Conservation (phyloP, 2,888 invertebrate genomes). For the Laspeyria flexula region DNA sequence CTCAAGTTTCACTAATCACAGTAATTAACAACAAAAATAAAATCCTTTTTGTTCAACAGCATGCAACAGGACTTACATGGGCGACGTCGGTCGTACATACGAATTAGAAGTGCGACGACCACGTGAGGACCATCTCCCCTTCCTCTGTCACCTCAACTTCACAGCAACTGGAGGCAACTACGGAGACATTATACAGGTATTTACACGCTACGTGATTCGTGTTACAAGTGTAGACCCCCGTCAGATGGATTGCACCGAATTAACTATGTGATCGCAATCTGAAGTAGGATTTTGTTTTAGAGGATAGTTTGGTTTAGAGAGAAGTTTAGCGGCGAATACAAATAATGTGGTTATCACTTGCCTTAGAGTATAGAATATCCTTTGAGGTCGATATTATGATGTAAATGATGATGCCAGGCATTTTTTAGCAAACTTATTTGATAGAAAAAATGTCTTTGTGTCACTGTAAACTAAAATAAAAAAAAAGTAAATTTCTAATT, state of each 20-base stretch:
- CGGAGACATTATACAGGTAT: conserved; percentile 64
- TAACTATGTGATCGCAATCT: conserved; percentile 45
- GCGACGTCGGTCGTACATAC: conserved; percentile 92
- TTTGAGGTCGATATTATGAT: too few relatives aligned
- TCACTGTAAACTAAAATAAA: too few relatives aligned
- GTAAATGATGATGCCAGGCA: too few relatives aligned
- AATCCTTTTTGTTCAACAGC: conserved; percentile 83
- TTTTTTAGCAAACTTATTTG: too few relatives aligned
- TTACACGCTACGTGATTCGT: conserved; percentile 41
- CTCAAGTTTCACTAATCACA: not conserved
- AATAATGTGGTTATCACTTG: too few relatives aligned
- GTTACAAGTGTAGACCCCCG: conserved; percentile 29
- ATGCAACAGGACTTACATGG: conserved; percentile 94
- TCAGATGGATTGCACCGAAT: conserved; percentile 36
- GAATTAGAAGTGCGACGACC: conserved; percentile 92
- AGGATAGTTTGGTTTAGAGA: conserved; percentile 1
- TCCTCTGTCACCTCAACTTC: conserved; percentile 93
- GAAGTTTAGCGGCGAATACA: not conserved
- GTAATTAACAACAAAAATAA: not conserved
- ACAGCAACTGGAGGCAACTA: conserved; percentile 91
- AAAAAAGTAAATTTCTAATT: too few relatives aligned
- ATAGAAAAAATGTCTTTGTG: too few relatives aligned
- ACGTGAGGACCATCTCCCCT: conserved; percentile 90
- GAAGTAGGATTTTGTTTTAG: conserved; percentile 38
- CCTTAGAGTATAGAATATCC: too few relatives aligned